Percentiles rank a stretch among this genome's conserved stretches.
These are phyloP conservation scores for Incurvaria masculella DNA, from an alignment of 2,888 invertebrate species.

Conservation along the genomic window DNA sequence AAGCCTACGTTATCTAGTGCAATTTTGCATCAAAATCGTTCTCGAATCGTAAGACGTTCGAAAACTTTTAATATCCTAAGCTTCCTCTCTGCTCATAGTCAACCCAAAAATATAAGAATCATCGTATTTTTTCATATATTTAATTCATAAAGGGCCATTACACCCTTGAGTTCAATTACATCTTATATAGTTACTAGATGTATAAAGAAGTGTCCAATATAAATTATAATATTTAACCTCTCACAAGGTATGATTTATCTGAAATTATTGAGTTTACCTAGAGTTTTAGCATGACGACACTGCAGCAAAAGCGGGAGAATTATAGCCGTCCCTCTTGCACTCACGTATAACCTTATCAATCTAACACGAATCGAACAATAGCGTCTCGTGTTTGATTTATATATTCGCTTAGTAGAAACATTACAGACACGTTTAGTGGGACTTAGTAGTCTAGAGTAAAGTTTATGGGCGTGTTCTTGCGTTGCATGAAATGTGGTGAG, in stretches of 20 bases:
- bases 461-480: too few species aligned
- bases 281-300: slow-evolving; percentile 22
- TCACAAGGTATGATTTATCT: not conserved
- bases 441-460: slow-evolving; percentile 13
- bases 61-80: slow-evolving; percentile 35
- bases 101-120: slow-evolving; percentile 18
- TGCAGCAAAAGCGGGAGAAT: slow-evolving; percentile 45
- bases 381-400: slow-evolving; percentile 56
- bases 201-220: slow-evolving; percentile 22
- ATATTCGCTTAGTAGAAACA: slow-evolving; percentile 56
- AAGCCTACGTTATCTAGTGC: not conserved
- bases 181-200: not conserved
- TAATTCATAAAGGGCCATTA: slow-evolving; percentile 10
- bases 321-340: slow-evolving; percentile 53
- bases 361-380: slow-evolving; percentile 56
- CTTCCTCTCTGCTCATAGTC: slow-evolving; percentile 27
- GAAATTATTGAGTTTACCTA: not conserved
- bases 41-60: slow-evolving; percentile 35
- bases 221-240: slow-evolving; percentile 16
- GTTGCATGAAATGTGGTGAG: too few species aligned
- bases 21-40: slow-evolving; percentile 34
- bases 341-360: slow-evolving; percentile 54
- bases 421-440: slow-evolving; percentile 52
- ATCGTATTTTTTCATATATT: slow-evolving; percentile 6
- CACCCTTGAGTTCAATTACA: slow-evolving; percentile 11